Conservation (phyloP, 2,797 vertebrate species). For the Channa striata region DNA sequence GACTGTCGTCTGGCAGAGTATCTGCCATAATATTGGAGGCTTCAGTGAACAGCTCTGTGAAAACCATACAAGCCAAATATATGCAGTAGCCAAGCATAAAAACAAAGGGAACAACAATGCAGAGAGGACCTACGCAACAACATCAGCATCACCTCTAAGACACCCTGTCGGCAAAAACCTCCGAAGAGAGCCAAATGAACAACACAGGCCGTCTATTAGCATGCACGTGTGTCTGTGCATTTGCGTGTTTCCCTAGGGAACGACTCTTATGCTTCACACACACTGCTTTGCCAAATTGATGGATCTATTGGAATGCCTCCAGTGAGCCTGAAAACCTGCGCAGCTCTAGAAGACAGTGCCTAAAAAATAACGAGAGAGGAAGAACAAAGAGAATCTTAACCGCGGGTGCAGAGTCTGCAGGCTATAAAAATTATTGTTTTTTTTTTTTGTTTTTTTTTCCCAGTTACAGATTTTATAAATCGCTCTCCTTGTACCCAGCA, state of each 20-base stretch:
- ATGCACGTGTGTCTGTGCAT: conserved; percentile 42
- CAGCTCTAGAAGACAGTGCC: conserved; percentile 63
- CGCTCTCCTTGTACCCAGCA: conserved; percentile 15
- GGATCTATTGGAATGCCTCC: conserved; percentile 82
- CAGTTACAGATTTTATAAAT: conserved; percentile 61
- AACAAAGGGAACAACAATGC: conserved; percentile 31
- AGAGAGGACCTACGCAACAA: conserved; percentile 32
- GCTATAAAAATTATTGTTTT: conserved; percentile 46
- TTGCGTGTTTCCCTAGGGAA: conserved; percentile 69
- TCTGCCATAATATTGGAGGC: conserved; percentile 32
- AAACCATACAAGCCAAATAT: conserved; percentile 22
- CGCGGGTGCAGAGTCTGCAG: conserved; percentile 53
- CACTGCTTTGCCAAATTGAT: conserved; percentile 83
- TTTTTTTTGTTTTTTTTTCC: conserved; percentile 36
- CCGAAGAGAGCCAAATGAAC: conserved; percentile 61
- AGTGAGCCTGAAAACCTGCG: conserved; percentile 78
- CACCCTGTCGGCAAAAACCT: conserved; percentile 46
- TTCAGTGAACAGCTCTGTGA: conserved; percentile 28
- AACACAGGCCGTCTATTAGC: conserved; percentile 62
- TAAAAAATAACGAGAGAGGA: conserved; percentile 49
- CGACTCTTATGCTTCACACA: conserved; percentile 79
- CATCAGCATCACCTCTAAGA: conserved; percentile 42
- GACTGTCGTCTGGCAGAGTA: conserved; percentile 21
- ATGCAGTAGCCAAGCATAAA: conserved; percentile 9
- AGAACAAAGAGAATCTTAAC: conserved; percentile 64